Evolutionary conservation across 2,797 vertebrate genomes (phyloP), one percentile per base, ranked within the genome.

Genomic region (Morus bassanus): DNA sequence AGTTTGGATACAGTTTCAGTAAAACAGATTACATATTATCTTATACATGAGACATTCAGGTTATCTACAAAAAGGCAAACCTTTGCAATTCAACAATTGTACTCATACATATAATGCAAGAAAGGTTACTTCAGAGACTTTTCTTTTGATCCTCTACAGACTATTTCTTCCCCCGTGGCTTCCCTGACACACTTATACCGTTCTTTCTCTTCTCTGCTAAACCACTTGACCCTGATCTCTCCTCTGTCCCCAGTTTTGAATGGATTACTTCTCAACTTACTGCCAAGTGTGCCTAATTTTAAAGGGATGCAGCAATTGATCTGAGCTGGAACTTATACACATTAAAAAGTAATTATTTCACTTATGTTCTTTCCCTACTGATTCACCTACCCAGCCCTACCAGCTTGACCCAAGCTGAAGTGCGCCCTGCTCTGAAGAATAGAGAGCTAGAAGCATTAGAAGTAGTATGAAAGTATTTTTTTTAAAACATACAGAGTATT

Each of bases 41-140:
- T 61, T 25, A 57, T 6, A 65, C 23, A 19, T 43, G 25, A 23
- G 65, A 93, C 80, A 94, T 87, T 88, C 43, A 79, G 31, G n/a
- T 85, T 93, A 95, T 73, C 88, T 91, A 78, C 25, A 86, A 84
- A 85, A 91, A 56, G 31, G 10, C 45, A 91, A 84, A 88, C 45
- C 23, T 88, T n/a, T 35, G 10, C 17, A 77, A 57, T 88, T 84
- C 30, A 90, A 31, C 8, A 64, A 13, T 1, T 57, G 37, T 50
- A 64, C 31, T 68, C 12, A 31, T 27, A 75, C 11, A 31, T 33
- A 51, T 11, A 80, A 43, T 22, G 7, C 18, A 76, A 84, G 41
- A 72, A 92, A 87, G 27, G 19, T 79, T 85, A 80, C 46, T 89
- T 91, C 31, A 65, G 33, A 72, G 28, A 78, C 11, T 81, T 84